These are phyloP conservation scores for Leptinotarsa texana DNA, from an alignment of 1,140 invertebrate genomes.

Conservation along the genomic window DNA sequence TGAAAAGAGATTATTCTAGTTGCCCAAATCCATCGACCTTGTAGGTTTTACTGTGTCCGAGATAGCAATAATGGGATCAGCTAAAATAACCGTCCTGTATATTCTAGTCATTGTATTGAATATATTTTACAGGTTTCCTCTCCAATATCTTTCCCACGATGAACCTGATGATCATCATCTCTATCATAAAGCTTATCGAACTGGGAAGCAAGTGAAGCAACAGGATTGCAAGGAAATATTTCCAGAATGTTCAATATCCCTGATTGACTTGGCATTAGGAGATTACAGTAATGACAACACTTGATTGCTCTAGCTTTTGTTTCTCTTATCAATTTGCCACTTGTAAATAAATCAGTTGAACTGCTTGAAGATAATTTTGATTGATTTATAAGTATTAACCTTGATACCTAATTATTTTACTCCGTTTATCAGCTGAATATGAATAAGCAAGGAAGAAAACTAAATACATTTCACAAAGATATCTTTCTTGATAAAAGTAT, in stretches of 20 bases:
- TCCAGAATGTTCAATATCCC: constrained; percentile 68
- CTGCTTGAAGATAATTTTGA: too few species aligned
- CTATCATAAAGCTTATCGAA: constrained; percentile 68
- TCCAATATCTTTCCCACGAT: constrained; percentile 62
- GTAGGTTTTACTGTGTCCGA: too few species aligned
- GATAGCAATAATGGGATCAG: too few species aligned
- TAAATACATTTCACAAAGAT: too few species aligned
- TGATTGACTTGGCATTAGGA: constrained; percentile 73
- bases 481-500: too few species aligned
- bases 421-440: too few species aligned
- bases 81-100: too few species aligned
- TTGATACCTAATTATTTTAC: too few species aligned
- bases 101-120: neutral
- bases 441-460: too few species aligned
- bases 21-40: too few species aligned
- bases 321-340: neutral
- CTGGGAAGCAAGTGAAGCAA: constrained; percentile 55
- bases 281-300: constrained; percentile 60
- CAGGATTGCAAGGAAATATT: constrained; percentile 63
- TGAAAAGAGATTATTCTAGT: too few species aligned
- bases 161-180: constrained; percentile 68
- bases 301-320: constrained; percentile 10
- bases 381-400: too few species aligned
- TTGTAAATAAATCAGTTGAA: neutral
- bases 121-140: constrained; percentile 57